Base-by-base conservation (phyloP, 2,888 invertebrate genomes). In the Andrena trimmerana region DNA sequence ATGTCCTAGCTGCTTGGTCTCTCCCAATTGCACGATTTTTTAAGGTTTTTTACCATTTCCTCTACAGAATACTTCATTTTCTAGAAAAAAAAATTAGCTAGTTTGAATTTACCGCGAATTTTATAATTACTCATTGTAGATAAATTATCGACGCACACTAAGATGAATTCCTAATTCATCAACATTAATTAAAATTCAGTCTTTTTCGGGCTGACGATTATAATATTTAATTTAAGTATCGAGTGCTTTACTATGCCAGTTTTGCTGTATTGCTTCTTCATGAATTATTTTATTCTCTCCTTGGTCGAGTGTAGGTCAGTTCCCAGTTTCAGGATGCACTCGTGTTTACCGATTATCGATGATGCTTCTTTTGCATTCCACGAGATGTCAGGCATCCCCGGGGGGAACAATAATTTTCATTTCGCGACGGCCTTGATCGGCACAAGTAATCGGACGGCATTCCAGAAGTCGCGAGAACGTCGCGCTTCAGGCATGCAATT, bases 391-490 rank as follows among this genome's bases (percentile, higher is more conserved):
- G 69, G 20, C 69, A 59, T 36, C 59, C 74, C 62, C 83, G 79
- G 82, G 88, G 42, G 87, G 88, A 87, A 88, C 89, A 86, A 91
- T 91, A 88, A 91, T 92, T 91, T 92, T 89, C 90, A 92, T 92
- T 92, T 92, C 89, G 89, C 89, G 86, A 87, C 89, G 93, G 89
- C 93, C 93, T 93, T 92, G 92, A 92, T 92, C 87, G 87, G 88
- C 86, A 87, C 81, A 87, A 90, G 90, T 87, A 90, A 92, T 91
- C 91, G 86, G 90, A 92, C 92, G 87, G 90, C 93, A 93, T 93
- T 93, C 93, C 93, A 89, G 79, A 88, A 90, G 90, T 91, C 89
- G 90, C 90, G 86, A 87, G 87, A 88, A 85, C 86, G 84, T 85
- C 85, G 86, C 85, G 85, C 86, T 66, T 80, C 54, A 36, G 86